Conservation (phyloP, 1,140 invertebrate species). For the Bombus superbus region DNA sequence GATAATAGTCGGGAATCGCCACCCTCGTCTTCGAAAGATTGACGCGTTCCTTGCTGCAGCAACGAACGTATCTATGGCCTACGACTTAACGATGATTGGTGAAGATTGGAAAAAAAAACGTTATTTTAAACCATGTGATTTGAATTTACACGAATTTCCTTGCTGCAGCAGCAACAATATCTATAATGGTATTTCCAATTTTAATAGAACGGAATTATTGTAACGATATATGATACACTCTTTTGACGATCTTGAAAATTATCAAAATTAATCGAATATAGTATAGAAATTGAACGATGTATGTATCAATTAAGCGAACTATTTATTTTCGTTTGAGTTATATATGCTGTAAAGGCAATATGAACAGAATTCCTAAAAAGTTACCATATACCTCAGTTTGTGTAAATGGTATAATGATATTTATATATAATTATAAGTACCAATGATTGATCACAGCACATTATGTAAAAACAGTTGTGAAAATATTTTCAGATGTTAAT, state of each 20-base stretch:
- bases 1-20: slow-evolving; percentile 80
- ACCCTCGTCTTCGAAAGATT: slow-evolving; percentile 75
- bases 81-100: slow-evolving; percentile 50
- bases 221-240: slow-evolving; percentile 3
- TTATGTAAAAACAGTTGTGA: slow-evolving; percentile 38
- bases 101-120: neutral
- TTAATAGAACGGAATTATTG: slow-evolving; percentile 1
- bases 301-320: slow-evolving; percentile 44
- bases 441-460: slow-evolving; percentile 37
- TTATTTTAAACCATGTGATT: neutral
- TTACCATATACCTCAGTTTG: slow-evolving; percentile 63
- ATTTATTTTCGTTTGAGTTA: slow-evolving; percentile 54
- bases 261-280: slow-evolving; percentile 44
- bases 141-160: neutral
- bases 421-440: slow-evolving; percentile 54
- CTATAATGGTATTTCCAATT: neutral
- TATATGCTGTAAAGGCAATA: neutral
- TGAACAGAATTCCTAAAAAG: slow-evolving; percentile 22
- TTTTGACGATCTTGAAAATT: neutral
- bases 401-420: slow-evolving; percentile 54
- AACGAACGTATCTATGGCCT: slow-evolving; percentile 52
- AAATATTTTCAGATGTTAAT: slow-evolving; percentile 32
- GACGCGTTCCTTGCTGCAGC: slow-evolving; percentile 65
- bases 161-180: slow-evolving; percentile 38
- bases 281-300: slow-evolving; percentile 38